Conservation (phyloP, 2,888 invertebrate species). For the Esperia sulphurella region DNA sequence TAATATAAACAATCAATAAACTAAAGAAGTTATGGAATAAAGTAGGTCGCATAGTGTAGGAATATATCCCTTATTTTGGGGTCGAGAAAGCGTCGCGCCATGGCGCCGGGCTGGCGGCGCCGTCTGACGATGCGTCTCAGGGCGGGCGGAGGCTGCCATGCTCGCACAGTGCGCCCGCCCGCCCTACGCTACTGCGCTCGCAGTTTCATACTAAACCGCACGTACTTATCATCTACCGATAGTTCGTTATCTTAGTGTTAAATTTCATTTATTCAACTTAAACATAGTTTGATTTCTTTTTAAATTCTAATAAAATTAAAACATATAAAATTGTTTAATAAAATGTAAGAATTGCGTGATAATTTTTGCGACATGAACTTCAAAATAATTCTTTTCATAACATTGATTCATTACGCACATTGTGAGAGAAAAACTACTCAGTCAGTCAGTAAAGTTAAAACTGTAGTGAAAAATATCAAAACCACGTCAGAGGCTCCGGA, state of each 20-base stretch:
- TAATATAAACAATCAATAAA: too few species aligned
- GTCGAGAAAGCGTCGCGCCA: constrained; percentile 29
- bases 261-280: neutral
- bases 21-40: neutral
- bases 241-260: neutral
- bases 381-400: neutral
- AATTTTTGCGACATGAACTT: neutral
- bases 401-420: neutral
- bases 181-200: constrained; percentile 12
- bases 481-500: neutral
- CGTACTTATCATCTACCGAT: neutral
- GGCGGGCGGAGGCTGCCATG: constrained; percentile 25
- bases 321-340: neutral
- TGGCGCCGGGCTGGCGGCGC: constrained; percentile 17
- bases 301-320: too few species aligned
- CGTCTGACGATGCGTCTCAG: too few species aligned
- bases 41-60: neutral
- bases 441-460: neutral
- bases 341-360: too few species aligned
- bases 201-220: neutral
- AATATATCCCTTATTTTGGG: constrained; percentile 10
- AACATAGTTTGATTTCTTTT: too few species aligned
- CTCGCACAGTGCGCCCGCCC: constrained; percentile 15
- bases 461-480: neutral
- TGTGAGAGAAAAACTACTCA: neutral